Percentiles rank a stretch among this genome's conserved stretches.
These are phyloP conservation scores for Apeltes quadracus DNA, from an alignment of 2,113 vertebrate genomes.

Conservation along the genomic window DNA sequence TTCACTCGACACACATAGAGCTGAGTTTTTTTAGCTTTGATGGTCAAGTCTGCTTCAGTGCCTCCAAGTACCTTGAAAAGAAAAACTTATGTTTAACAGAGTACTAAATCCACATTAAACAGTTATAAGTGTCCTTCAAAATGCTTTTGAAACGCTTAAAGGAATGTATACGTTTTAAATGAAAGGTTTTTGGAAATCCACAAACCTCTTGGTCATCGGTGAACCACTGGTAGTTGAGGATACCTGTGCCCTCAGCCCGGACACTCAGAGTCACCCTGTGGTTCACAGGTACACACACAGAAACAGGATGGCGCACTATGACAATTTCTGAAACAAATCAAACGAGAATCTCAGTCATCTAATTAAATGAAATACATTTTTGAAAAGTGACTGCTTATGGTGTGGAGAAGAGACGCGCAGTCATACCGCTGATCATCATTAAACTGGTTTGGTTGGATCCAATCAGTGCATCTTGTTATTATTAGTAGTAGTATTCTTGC, in stretches of 20 bases:
- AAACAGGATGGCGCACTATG: slow-evolving; percentile 82
- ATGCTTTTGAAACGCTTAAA: background rate
- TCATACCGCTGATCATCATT: slow-evolving; percentile 74
- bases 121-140: background rate
- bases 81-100: background rate
- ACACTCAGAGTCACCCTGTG: slow-evolving; percentile 80
- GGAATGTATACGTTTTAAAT: background rate
- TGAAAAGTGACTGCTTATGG: background rate
- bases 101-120: background rate
- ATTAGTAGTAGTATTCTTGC: background rate
- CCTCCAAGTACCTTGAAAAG: slow-evolving; percentile 75
- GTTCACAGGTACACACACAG: slow-evolving; percentile 80
- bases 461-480: slow-evolving; percentile 56
- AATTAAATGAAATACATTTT: background rate
- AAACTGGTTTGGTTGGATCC: slow-evolving; percentile 24
- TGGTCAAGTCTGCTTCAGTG: slow-evolving; percentile 76
- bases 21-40: slow-evolving; percentile 76
- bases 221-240: slow-evolving; percentile 88
- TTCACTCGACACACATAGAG: slow-evolving; percentile 85
- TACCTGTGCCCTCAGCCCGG: slow-evolving; percentile 73
- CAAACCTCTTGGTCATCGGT: slow-evolving; percentile 76
- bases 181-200: background rate
- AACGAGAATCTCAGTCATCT: background rate
- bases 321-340: slow-evolving; percentile 74
- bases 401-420: background rate